A percentile compares a stretch with the other conserved stretches of the same genome.
phyloP scores from a whole-genome alignment of 2,797 vertebrate species.

The Acanthiza pusilla region DNA sequence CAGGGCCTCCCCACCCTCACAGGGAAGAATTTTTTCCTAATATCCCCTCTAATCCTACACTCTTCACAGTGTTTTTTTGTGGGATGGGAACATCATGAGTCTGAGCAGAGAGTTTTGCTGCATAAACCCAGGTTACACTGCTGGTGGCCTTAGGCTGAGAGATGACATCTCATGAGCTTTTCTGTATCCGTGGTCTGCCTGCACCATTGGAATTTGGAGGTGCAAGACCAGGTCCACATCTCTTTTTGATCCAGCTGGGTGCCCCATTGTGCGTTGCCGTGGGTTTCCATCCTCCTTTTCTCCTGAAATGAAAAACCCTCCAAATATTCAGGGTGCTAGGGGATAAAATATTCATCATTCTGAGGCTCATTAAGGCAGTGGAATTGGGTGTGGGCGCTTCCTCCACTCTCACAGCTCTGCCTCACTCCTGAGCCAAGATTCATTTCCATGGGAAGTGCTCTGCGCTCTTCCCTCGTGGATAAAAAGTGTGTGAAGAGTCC shows the following conservation, averaged over 20 bases:
- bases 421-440: not conserved
- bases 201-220: not conserved
- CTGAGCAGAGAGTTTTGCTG: not conserved
- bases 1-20: not conserved
- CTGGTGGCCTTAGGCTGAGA: not conserved
- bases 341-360: not conserved
- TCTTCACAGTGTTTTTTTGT: not conserved
- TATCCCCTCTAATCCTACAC: not conserved
- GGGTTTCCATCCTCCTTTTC: not conserved
- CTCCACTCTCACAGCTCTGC: not conserved
- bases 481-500: not conserved
- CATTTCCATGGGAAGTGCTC: not conserved
- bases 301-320: not conserved
- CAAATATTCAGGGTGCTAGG: not conserved
- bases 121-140: not conserved
- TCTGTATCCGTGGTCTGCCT: not conserved
- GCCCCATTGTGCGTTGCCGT: fast-evolving
- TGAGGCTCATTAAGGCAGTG: not conserved
- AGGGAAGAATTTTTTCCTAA: not conserved
- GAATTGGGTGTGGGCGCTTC: not conserved
- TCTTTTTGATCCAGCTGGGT: not conserved
- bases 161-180: not conserved
- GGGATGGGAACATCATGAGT: not conserved
- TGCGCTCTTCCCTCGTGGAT: fast-evolving
- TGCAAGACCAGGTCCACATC: fast-evolving